phyloP scores from a whole-genome alignment of 1,140 invertebrate species.

The Formica exsecta region DNA sequence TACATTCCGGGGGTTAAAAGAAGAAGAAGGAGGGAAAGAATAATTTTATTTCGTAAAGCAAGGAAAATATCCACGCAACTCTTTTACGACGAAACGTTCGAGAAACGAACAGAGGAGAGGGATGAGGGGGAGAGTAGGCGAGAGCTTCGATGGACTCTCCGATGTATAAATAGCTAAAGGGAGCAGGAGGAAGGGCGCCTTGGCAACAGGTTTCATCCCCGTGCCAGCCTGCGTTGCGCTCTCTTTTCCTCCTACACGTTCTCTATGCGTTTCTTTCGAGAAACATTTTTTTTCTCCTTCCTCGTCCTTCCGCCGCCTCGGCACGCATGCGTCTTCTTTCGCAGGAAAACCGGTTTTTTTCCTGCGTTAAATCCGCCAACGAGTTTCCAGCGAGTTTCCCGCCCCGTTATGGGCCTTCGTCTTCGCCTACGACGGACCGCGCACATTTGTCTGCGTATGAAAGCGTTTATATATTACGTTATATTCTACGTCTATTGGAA shows the following conservation, averaged over 20 bases:
- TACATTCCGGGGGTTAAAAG: conserved; percentile 69
- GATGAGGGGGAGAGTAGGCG: background rate
- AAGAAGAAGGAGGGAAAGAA: no score
- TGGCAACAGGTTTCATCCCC: conserved; percentile 84
- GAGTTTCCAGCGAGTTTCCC: conserved; percentile 68
- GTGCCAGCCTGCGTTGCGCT: conserved; percentile 68
- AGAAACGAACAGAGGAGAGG: background rate
- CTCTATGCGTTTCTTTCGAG: conserved; percentile 78
- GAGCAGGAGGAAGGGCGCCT: conserved; percentile 61
- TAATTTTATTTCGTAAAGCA: conserved; percentile 74
- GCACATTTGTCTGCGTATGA: conserved; percentile 62
- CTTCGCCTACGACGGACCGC: conserved; percentile 31
- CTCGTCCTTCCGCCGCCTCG: background rate
- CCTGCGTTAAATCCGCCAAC: conserved; percentile 76
- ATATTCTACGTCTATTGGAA: conserved; percentile 9
- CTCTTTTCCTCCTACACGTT: conserved; percentile 51
- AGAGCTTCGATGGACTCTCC: conserved; percentile 4
- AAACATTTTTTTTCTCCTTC: conserved; percentile 78
- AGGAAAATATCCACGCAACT: conserved; percentile 49
- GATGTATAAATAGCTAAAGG: background rate
- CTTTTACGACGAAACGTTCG: background rate
- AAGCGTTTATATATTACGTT: background rate
- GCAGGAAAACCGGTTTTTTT: conserved; percentile 82
- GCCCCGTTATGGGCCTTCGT: conserved; percentile 35
- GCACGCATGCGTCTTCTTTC: conserved; percentile 76